These are phyloP conservation scores for Littorina saxatilis DNA, from an alignment of 1,140 invertebrate genomes.

Conservation along the genomic window DNA sequence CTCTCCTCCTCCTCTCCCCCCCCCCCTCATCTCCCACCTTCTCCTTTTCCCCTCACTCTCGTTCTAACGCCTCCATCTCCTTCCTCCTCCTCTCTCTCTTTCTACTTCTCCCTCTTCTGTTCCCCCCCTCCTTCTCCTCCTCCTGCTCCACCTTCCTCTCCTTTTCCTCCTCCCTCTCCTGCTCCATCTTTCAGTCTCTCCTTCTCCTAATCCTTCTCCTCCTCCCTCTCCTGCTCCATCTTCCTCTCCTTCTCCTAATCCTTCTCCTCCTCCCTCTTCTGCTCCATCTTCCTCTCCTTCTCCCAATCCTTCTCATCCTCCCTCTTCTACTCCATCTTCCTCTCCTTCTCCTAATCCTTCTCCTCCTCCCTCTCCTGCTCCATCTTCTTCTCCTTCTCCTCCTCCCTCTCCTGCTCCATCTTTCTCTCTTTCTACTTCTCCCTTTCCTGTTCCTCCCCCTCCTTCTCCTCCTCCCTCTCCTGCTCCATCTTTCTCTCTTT, in stretches of 20 bases:
- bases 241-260: background rate
- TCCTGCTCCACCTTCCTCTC: background rate
- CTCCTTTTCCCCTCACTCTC: too few species aligned
- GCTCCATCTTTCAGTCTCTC: background rate
- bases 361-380: too few species aligned
- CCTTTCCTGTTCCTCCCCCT: background rate
- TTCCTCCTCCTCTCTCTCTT: background rate
- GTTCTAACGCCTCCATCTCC: background rate
- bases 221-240: background rate
- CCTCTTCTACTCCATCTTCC: too few species aligned
- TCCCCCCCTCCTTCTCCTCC: background rate
- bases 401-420: too few species aligned
- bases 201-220: background rate
- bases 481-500: background rate
- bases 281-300: too few species aligned
- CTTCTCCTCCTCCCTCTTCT: background rate
- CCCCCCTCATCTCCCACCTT: background rate
- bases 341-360: too few species aligned
- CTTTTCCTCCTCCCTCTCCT: background rate
- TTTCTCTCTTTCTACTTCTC: background rate
- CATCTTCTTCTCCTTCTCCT: too few species aligned
- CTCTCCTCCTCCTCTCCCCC: background rate
- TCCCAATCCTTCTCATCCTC: too few species aligned
- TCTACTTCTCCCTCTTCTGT: background rate
- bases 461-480: background rate